Conservation (phyloP, 2,113 vertebrate genomes). For the Macquaria ambigua region DNA sequence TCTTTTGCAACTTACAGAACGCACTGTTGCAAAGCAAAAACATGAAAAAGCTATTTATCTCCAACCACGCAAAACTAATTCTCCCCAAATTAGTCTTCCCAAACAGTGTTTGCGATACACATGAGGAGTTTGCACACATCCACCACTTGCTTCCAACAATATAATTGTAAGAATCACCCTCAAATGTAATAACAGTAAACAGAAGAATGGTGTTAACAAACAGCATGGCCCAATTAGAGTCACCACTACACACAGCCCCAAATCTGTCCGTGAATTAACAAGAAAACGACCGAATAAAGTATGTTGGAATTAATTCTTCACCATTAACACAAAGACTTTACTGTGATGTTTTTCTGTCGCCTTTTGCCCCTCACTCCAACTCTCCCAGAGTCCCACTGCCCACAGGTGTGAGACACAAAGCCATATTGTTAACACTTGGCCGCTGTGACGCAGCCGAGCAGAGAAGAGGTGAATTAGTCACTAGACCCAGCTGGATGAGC, state of each 20-base stretch:
- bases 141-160: not conserved
- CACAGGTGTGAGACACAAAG: slow-evolving; percentile 74
- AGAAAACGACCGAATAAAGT: not conserved
- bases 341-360: slow-evolving; percentile 53
- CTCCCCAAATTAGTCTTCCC: slow-evolving; percentile 29
- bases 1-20: slow-evolving; percentile 10
- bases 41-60: slow-evolving; percentile 37
- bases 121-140: slow-evolving; percentile 15
- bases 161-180: slow-evolving; percentile 3
- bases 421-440: slow-evolving; percentile 67
- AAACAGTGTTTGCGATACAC: slow-evolving; percentile 21
- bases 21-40: slow-evolving; percentile 27
- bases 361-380: slow-evolving; percentile 50
- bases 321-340: slow-evolving; percentile 55
- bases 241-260: not conserved
- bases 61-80: slow-evolving; percentile 49
- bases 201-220: not conserved
- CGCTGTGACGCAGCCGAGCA: slow-evolving; percentile 29
- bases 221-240: slow-evolving; percentile 25
- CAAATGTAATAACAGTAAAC: slow-evolving; percentile 12
- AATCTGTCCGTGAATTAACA: slow-evolving; percentile 9
- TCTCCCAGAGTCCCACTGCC: slow-evolving; percentile 50
- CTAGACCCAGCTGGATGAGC: slow-evolving; percentile 44
- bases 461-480: slow-evolving; percentile 61
- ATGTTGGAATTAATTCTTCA: slow-evolving; percentile 41